Evolutionary conservation across 2,888 invertebrate species (phyloP).

Genomic region (Drosophila mulleri): DNA sequence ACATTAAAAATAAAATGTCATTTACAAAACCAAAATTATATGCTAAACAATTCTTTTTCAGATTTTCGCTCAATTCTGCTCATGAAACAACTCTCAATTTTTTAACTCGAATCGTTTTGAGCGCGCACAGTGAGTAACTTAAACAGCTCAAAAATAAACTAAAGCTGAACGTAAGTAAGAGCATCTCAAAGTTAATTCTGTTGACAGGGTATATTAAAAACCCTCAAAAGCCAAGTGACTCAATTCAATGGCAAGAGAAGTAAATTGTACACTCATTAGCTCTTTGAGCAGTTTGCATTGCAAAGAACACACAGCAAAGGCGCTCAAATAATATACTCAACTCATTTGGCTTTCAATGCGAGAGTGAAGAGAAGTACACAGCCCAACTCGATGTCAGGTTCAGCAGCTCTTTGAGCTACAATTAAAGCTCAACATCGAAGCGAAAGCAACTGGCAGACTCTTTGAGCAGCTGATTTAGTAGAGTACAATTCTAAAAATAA

Average conservation of each 20-base stretch:
- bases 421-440: neutral
- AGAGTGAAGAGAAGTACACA: neutral
- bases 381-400: neutral
- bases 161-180: neutral
- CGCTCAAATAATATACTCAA: neutral
- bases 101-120: neutral
- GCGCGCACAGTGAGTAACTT: neutral
- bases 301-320: too few species aligned
- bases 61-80: neutral
- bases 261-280: neutral
- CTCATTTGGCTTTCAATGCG: neutral
- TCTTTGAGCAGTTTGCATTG: neutral
- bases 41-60: neutral
- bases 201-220: neutral
- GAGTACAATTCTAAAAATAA: neutral
- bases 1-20: too few species aligned
- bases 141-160: neutral
- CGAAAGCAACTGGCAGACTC: neutral
- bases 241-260: neutral
- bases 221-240: neutral
- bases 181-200: neutral
- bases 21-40: too few species aligned
- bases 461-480: neutral
- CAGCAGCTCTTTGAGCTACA: constrained; percentile 7
- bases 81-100: neutral